Percentiles rank a stretch among this genome's conserved stretches.
Conservation (phyloP, 1,140 invertebrate genomes). For the Sycobia sp. region DNA sequence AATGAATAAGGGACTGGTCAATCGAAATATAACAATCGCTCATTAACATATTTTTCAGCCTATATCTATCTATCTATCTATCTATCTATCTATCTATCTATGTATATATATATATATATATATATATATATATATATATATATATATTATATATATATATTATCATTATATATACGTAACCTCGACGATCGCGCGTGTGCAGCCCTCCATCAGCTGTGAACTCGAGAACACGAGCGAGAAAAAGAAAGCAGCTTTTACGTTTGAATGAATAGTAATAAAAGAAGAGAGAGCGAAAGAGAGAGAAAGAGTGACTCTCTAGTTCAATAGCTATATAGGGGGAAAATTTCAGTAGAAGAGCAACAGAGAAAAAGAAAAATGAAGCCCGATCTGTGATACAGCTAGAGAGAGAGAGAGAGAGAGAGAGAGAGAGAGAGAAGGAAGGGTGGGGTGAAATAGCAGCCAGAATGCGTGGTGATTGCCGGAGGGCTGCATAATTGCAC, state of each 20-base stretch:
- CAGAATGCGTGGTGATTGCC: slow-evolving; percentile 64
- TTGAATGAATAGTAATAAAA: too few relatives aligned
- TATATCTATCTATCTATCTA: too few relatives aligned
- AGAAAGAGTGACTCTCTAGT: slow-evolving; percentile 14
- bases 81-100: too few relatives aligned
- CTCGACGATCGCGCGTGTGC: slow-evolving; percentile 5
- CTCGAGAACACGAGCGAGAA: slow-evolving; percentile 41
- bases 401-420: slow-evolving; percentile 17
- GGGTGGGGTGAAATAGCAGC: slow-evolving; percentile 54
- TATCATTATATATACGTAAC: slow-evolving; percentile 21
- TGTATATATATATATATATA: too few relatives aligned
- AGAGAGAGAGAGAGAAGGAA: slow-evolving; percentile 2
- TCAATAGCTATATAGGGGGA: slow-evolving; percentile 9
- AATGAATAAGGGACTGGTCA: too few relatives aligned
- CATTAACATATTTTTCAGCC: slow-evolving; percentile 59
- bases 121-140: too few relatives aligned
- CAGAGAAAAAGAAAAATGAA: too few relatives aligned
- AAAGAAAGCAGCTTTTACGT: too few relatives aligned
- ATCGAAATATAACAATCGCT: slow-evolving; percentile 61
- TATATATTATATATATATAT: too few relatives aligned
- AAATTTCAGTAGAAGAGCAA: slow-evolving; percentile 34
- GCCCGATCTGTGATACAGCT: slow-evolving; percentile 31
- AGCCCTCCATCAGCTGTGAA: neutral
- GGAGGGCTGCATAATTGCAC: slow-evolving; percentile 64
- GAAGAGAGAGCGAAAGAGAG: slow-evolving; percentile 20